These are phyloP conservation scores for Megaceryle maxima DNA, from an alignment of 2,113 vertebrate genomes.

Conservation along the genomic window DNA sequence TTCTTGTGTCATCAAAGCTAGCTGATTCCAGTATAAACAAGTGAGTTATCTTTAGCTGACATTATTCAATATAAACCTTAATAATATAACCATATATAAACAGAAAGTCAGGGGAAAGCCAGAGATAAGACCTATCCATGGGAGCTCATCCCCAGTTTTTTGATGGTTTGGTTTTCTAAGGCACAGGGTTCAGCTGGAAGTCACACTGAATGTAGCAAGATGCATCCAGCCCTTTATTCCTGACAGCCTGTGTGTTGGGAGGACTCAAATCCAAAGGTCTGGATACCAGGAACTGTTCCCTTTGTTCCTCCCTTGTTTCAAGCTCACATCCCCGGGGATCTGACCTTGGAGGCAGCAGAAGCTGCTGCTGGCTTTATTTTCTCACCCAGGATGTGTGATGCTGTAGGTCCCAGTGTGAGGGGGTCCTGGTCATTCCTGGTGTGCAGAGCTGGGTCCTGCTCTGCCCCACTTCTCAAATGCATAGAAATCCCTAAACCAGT, in stretches of 20 bases:
- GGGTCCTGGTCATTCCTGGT: background rate
- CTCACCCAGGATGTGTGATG: background rate
- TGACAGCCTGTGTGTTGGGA: accelerated
- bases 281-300: background rate
- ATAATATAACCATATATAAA: background rate
- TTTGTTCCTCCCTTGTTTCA: background rate
- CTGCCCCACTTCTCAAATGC: background rate
- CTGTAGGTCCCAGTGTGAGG: background rate
- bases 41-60: background rate
- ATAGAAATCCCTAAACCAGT: background rate
- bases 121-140: background rate
- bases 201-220: background rate
- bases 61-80: background rate
- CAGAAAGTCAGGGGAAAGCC: background rate
- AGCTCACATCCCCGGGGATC: background rate
- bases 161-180: background rate
- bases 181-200: background rate
- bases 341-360: background rate
- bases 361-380: background rate
- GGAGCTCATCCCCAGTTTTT: background rate
- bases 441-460: accelerated
- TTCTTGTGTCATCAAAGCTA: background rate
- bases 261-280: background rate
- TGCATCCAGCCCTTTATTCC: background rate
- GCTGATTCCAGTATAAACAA: background rate